A percentile compares a stretch with the other conserved stretches of the same genome.
phyloP scores from a whole-genome alignment of 2,113 vertebrate species.

The Callopanchax toddi region DNA sequence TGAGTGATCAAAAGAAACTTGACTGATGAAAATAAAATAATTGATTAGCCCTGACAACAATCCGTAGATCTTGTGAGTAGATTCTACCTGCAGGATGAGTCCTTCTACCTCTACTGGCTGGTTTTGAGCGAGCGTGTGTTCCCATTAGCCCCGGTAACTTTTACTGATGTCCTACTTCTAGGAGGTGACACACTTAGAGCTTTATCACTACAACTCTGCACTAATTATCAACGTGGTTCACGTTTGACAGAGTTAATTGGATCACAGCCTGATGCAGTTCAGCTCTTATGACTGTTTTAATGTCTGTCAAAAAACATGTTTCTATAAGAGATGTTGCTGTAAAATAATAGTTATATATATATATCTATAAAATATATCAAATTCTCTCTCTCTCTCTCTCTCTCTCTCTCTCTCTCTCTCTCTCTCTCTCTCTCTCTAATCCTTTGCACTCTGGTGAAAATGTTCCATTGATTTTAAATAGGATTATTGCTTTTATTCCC shows the following conservation, averaged over 20 bases:
- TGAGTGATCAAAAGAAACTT: too few species aligned
- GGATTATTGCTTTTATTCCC: too few species aligned
- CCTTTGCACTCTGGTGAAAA: too few species aligned
- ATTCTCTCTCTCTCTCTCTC: too few species aligned
- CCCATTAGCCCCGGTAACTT: constrained; percentile 48
- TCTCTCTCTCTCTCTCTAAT: too few species aligned
- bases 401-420: too few species aligned
- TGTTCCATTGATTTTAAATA: too few species aligned
- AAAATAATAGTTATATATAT: too few species aligned
- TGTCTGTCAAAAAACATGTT: not conserved
- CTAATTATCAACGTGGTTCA: constrained; percentile 63
- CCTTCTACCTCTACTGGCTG: not conserved
- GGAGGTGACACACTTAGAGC: constrained; percentile 75
- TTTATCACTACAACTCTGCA: constrained; percentile 48
- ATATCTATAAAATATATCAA: too few species aligned
- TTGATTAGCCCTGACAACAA: not conserved
- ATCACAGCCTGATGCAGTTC: constrained; percentile 18
- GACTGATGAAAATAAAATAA: not conserved
- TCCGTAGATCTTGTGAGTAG: too few species aligned
- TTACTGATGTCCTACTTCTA: constrained; percentile 64
- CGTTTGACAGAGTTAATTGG: constrained; percentile 58
- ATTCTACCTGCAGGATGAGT: too few species aligned
- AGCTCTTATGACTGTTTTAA: constrained; percentile 4
- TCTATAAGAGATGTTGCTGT: not conserved
- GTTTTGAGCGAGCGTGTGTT: constrained; percentile 35